phyloP scores from a whole-genome alignment of 2,888 invertebrate genomes.

The Priocnemis perturbator region DNA sequence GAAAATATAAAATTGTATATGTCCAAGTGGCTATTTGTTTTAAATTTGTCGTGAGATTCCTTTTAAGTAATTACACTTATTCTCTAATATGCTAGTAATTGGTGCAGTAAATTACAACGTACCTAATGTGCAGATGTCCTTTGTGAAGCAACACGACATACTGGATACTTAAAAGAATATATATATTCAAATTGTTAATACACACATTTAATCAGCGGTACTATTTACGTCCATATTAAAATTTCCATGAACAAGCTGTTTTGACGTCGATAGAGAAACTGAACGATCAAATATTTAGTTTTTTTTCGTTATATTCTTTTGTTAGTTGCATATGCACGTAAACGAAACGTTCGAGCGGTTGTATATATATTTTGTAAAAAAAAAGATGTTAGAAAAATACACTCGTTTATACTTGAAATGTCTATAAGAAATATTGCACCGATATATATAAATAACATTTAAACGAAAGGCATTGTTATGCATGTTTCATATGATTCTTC shows the following conservation, averaged over 20 bases:
- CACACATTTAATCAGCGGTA: slow-evolving; percentile 24
- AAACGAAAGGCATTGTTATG: slow-evolving; percentile 26
- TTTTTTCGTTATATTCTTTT: slow-evolving; percentile 5
- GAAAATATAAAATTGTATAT: no score
- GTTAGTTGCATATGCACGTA: no score
- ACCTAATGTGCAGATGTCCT: slow-evolving; percentile 39
- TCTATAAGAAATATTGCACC: slow-evolving; percentile 28
- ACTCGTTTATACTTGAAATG: slow-evolving; percentile 42
- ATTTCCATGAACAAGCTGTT: background rate
- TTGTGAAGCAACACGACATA: slow-evolving; percentile 11
- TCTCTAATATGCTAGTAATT: slow-evolving; percentile 17
- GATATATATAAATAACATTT: slow-evolving; percentile 13
- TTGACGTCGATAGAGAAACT: background rate
- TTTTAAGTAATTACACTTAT: slow-evolving; percentile 28
- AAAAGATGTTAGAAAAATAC: slow-evolving; percentile 18
- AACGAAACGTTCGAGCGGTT: slow-evolving; percentile 11
- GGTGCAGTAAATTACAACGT: slow-evolving; percentile 35
- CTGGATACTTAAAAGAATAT: slow-evolving; percentile 28
- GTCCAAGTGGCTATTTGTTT: background rate
- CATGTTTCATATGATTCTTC: slow-evolving; percentile 37
- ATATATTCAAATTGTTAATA: slow-evolving; percentile 8
- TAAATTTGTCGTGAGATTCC: slow-evolving; percentile 5
- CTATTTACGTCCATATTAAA: slow-evolving; percentile 30
- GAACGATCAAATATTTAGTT: slow-evolving; percentile 20
- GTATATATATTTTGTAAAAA: slow-evolving; percentile 48